Conservation (phyloP, 1,140 invertebrate genomes). For the Wasmannia auropunctata region DNA sequence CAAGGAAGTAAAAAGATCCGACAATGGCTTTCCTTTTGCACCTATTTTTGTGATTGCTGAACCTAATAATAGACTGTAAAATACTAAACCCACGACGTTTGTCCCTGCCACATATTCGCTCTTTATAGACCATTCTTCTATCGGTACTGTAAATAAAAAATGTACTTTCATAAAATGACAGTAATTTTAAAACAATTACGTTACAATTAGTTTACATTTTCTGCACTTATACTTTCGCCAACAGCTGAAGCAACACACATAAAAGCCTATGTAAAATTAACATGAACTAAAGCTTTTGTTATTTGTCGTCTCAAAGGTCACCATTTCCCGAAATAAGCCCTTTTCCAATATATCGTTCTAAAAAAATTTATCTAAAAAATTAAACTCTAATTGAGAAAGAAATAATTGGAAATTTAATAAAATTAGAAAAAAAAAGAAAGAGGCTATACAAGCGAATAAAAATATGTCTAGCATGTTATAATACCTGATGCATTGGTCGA, state of each 20-base stretch:
- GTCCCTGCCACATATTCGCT: slow-evolving; percentile 82
- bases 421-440: background rate
- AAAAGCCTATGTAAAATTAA: background rate
- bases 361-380: background rate
- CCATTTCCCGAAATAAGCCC: background rate
- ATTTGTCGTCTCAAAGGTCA: background rate
- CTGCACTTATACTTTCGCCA: background rate
- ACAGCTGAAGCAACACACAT: background rate
- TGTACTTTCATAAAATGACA: background rate
- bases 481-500: slow-evolving; percentile 66
- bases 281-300: background rate
- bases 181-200: background rate
- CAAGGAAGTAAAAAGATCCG: slow-evolving; percentile 85
- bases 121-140: slow-evolving; percentile 83
- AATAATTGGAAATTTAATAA: background rate
- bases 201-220: background rate
- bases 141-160: slow-evolving; percentile 65
- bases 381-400: background rate
- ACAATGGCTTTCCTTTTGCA: slow-evolving; percentile 84
- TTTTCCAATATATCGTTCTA: background rate
- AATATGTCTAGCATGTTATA: background rate
- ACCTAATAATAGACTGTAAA: slow-evolving; percentile 86
- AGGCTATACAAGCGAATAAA: background rate
- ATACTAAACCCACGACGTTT: slow-evolving; percentile 87
- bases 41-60: slow-evolving; percentile 85